Percentiles rank a stretch among this genome's conserved stretches.
Evolutionary conservation across 2,888 invertebrate species (phyloP).

Genomic region (Meloe dianella): DNA sequence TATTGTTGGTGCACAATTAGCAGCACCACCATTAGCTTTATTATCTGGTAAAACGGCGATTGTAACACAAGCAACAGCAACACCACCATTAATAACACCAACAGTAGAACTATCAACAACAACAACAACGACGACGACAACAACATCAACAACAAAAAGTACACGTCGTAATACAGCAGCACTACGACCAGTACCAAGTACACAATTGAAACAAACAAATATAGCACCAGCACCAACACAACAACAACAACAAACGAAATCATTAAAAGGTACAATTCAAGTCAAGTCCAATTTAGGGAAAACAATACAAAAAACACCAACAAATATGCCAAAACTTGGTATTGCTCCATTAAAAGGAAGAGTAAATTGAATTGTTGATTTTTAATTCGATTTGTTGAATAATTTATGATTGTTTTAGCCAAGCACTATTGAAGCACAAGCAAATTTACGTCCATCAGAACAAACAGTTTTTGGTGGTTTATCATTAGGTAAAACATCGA

Average conservation of each 20-base stretch:
- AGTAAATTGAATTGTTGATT: conserved; percentile 7
- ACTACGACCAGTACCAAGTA: background rate
- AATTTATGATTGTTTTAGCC: conserved; percentile 14
- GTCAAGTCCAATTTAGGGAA: conserved; percentile 10
- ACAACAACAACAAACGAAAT: conserved; percentile 3
- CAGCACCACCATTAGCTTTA: conserved; percentile 21
- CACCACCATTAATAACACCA: conserved; percentile 19
- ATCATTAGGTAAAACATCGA: conserved; percentile 19
- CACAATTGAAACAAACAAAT: conserved; percentile 13
- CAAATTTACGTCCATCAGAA: conserved; percentile 70
- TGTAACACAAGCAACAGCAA: conserved; percentile 21
- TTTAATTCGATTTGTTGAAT: background rate
- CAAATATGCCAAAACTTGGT: background rate
- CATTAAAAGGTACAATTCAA: conserved; percentile 11
- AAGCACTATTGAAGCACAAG: background rate
- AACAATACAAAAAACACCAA: background rate
- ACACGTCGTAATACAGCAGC: background rate
- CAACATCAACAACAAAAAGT: conserved; percentile 1
- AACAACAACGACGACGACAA: background rate
- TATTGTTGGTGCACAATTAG: conserved; percentile 46
- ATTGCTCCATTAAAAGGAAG: conserved; percentile 4
- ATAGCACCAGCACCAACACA: background rate
- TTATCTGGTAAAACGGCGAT: background rate
- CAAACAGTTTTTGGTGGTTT: conserved; percentile 73
- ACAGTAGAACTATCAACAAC: background rate